Percentiles rank a stretch among this genome's conserved stretches.
These are phyloP conservation scores for Sturmia bella DNA, from an alignment of 2,888 invertebrate species.

Conservation along the genomic window DNA sequence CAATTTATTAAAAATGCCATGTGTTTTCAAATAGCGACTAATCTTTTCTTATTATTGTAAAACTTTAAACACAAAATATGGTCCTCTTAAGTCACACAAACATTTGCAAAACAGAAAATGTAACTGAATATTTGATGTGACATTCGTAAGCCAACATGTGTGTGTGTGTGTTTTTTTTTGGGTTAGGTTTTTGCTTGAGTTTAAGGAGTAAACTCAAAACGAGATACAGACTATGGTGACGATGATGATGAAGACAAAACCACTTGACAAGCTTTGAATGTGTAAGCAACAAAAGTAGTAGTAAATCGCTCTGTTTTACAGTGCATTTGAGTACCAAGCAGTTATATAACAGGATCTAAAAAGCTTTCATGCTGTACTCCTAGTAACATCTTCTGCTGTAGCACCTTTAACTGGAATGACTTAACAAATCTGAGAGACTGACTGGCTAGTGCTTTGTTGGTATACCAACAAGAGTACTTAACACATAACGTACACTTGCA, in stretches of 20 bases:
- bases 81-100: constrained; percentile 17
- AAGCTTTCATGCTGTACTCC: background rate
- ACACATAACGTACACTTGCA: background rate
- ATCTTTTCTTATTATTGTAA: constrained; percentile 14
- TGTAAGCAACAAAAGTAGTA: constrained; percentile 35
- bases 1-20: constrained; percentile 5
- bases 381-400: background rate
- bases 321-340: background rate
- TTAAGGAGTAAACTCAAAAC: constrained; percentile 27
- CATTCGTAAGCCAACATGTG: constrained; percentile 55
- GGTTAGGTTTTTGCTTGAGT: constrained; percentile 39
- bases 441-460: constrained; percentile 3
- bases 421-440: constrained; percentile 11
- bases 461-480: background rate
- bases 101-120: background rate
- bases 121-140: constrained; percentile 54
- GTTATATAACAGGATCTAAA: constrained; percentile 9
- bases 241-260: constrained; percentile 24
- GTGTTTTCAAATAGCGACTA: constrained; percentile 4
- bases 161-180: constrained; percentile 25
- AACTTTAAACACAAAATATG: constrained; percentile 59
- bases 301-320: background rate
- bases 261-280: constrained; percentile 51
- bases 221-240: constrained; percentile 4
- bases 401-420: background rate